These are phyloP conservation scores for Agrochola litura DNA, from an alignment of 2,888 invertebrate species.

Conservation along the genomic window DNA sequence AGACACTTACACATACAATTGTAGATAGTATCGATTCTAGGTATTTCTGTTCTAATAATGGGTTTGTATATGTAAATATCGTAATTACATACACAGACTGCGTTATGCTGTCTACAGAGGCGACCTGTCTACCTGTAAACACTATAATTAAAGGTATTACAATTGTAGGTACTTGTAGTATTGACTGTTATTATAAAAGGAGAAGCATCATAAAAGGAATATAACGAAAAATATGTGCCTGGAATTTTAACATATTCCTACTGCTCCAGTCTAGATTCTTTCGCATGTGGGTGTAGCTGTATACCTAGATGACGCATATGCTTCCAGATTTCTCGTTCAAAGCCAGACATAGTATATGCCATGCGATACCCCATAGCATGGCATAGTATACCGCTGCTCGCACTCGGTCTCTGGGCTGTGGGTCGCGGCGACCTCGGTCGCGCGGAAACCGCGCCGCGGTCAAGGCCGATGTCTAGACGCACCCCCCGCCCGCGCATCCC, in stretches of 20 bases:
- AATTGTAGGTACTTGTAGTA: background rate
- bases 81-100: conserved; percentile 23
- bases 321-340: conserved; percentile 7
- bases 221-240: background rate
- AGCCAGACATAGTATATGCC: conserved; percentile 20
- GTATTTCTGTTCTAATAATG: conserved; percentile 44
- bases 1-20: conserved; percentile 64
- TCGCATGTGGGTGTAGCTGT: background rate
- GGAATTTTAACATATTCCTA: background rate
- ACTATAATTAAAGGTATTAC: conserved; percentile 5
- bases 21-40: conserved; percentile 51
- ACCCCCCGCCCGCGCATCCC: conserved; percentile 75
- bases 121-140: conserved; percentile 6
- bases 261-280: background rate
- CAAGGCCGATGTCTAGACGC: conserved; percentile 89
- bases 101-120: background rate
- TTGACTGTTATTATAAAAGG: background rate
- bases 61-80: conserved; percentile 18
- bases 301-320: background rate
- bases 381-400: conserved; percentile 68
- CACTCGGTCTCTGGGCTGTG: conserved; percentile 87
- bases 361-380: conserved; percentile 35
- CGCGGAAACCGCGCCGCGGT: conserved; percentile 88
- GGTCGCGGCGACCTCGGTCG: conserved; percentile 85
- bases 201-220: background rate